Evolutionary conservation across 1,140 invertebrate genomes (phyloP), one percentile per base, ranked within the genome.

Genomic region (Bombus waltoni): DNA sequence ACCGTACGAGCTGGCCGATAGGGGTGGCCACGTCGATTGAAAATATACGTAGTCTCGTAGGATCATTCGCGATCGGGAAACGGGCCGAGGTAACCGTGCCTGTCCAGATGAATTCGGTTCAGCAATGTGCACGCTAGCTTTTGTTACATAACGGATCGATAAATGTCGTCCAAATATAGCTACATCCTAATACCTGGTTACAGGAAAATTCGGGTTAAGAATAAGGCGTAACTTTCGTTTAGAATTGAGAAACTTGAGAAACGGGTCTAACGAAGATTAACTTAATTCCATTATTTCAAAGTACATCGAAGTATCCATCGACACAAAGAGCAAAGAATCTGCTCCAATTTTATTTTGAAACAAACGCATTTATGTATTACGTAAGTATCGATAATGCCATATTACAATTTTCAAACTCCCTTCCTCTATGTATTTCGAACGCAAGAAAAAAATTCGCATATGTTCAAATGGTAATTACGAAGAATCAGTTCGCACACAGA

Each of bases 61-160:
- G 65, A 11, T 53, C 47, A 53, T 53, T 53, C 47, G n/a, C 73
- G 42, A n/a, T 4, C n/a, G 25, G 13, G 25, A 22, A 79, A 47
- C n/a, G 47, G 38, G 15, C 28, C 53, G 35, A 13, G 32, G 1
- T 10, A 42, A 35, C 2, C 22, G 25, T n/a, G 18, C 47, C n/a
- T 25, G 32, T 77, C 35, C 28, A 25, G 65, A 32, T 25, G 32
- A 68, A 68, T 66, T 47, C 42, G 65, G 15, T 8, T 18, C 2
- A 53, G 13, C 25, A 18, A 53, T 25, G 15, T 80, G 42, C 78
- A n/a, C 44, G 42, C 78, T 79, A 68, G 35, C 18, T 70, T 53
- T 53, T 40, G 44, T 80, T 80, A 80, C 62, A 47, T 79, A 79
- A 79, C 42, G 22, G 42, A 68, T 79, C 77, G 62, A 70, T 79